These are phyloP conservation scores for Oriolus oriolus DNA, from an alignment of 2,113 vertebrate genomes.

Conservation along the genomic window DNA sequence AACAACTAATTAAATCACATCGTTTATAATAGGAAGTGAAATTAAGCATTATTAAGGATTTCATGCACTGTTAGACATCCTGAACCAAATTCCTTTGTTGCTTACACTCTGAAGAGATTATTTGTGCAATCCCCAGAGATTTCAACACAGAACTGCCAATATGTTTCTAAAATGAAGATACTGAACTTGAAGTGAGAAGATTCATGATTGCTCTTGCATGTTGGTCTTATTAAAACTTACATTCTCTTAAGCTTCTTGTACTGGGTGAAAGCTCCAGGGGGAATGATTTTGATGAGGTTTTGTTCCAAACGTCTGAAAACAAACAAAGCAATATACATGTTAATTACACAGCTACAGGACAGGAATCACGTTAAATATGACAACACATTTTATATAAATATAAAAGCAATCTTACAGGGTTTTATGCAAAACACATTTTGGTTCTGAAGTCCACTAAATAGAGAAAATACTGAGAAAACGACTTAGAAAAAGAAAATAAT, in stretches of 20 bases:
- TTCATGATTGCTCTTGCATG: neutral
- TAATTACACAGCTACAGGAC: neutral
- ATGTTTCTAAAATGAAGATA: conserved; percentile 3
- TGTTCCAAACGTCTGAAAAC: conserved; percentile 91
- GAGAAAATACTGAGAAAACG: neutral
- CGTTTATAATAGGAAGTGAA: neutral
- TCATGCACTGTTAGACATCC: neutral
- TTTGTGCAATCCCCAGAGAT: neutral
- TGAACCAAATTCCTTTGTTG: conserved; percentile 17
- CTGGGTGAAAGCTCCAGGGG: conserved; percentile 88
- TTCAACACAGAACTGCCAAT: neutral
- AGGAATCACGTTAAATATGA: neutral
- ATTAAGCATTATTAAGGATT: conserved; percentile 36
- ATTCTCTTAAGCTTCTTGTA: conserved; percentile 99
- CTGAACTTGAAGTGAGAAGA: neutral
- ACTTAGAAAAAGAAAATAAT: neutral
- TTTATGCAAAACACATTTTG: neutral
- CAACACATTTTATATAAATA: neutral
- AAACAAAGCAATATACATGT: conserved; percentile 29
- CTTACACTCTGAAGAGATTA: neutral
- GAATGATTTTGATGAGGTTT: conserved; percentile 92
- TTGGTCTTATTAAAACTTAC: conserved; percentile 78
- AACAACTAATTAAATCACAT: conserved; percentile 19
- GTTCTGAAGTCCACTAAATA: neutral
- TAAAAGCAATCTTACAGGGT: neutral